Evolutionary conservation across 2,888 invertebrate species (phyloP).

Genomic region (Xestia sexstrigata): DNA sequence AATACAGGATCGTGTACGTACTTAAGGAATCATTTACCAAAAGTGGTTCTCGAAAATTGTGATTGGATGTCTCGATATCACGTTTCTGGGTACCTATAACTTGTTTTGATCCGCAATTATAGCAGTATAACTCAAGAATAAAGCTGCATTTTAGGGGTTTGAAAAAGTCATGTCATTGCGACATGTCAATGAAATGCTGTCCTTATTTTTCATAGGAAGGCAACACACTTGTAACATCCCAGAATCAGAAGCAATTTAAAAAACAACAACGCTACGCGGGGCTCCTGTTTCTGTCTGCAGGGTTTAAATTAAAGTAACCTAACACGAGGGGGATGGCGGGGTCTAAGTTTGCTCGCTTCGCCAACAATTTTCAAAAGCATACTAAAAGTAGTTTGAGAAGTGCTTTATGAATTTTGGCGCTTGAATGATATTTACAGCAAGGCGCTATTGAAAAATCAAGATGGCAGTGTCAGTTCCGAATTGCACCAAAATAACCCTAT

Average conservation of each 20-base stretch:
- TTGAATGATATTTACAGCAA: neutral
- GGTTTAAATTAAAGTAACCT: no score
- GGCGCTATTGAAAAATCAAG: neutral
- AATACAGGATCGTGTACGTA: conserved; percentile 25
- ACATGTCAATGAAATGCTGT: neutral
- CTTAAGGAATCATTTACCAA: conserved; percentile 46
- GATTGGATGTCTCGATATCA: conserved; percentile 32
- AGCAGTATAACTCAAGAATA: neutral
- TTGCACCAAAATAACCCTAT: neutral
- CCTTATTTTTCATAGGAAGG: neutral
- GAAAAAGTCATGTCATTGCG: neutral
- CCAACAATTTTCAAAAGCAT: neutral
- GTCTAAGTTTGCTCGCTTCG: no score
- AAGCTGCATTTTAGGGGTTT: neutral
- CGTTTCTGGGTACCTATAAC: conserved; percentile 6
- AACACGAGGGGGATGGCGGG: no score
- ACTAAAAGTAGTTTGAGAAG: neutral
- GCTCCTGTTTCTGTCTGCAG: no score
- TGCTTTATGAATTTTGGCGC: neutral
- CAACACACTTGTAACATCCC: neutral
- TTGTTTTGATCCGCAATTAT: neutral
- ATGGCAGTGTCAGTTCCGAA: neutral
- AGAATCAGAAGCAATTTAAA: neutral
- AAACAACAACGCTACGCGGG: neutral
- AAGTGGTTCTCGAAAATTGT: conserved; percentile 42